Evolutionary conservation across 1,140 invertebrate genomes (phyloP).

Genomic region (Meloidogyne floridensis): DNA sequence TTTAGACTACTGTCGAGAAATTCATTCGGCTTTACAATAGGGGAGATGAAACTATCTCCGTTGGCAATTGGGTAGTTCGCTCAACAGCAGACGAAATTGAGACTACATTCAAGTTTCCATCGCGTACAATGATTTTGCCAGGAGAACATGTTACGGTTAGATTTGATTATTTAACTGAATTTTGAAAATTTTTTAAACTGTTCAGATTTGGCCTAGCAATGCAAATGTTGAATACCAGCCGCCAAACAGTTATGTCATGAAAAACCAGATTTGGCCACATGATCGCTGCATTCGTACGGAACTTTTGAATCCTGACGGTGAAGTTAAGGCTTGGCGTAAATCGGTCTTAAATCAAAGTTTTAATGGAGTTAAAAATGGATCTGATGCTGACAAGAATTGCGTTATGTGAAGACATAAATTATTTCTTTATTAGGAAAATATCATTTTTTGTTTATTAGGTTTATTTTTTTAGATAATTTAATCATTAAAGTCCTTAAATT

Average conservation of each 20-base stretch:
- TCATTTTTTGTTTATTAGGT: too few relatives aligned
- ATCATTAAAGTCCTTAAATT: too few relatives aligned
- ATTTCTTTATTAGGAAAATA: too few relatives aligned
- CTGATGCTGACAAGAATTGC: constrained; percentile 42
- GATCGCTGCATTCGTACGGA: constrained; percentile 46
- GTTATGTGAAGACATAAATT: constrained; percentile 16
- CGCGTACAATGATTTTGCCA: constrained; percentile 43
- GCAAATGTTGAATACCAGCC: constrained; percentile 43
- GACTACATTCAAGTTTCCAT: constrained; percentile 59
- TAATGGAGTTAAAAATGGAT: constrained; percentile 26
- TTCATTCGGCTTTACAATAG: constrained; percentile 58
- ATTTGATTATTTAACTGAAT: not conserved
- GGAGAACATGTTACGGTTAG: constrained; percentile 54
- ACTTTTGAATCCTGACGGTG: constrained; percentile 40
- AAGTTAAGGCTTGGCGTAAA: constrained; percentile 40
- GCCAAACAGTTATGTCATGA: constrained; percentile 49
- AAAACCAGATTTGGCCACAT: constrained; percentile 55
- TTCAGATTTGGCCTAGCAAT: constrained; percentile 49
- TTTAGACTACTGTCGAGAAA: constrained; percentile 37
- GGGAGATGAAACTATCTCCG: constrained; percentile 53
- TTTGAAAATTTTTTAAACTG: not conserved
- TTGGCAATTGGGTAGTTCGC: constrained; percentile 50
- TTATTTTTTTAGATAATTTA: too few relatives aligned
- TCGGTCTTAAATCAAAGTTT: constrained; percentile 31
- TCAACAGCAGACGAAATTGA: constrained; percentile 51